Evolutionary conservation across 1,140 invertebrate genomes (phyloP), one percentile per base, ranked within the genome.

Genomic region (Zaprionus ghesquierei): DNA sequence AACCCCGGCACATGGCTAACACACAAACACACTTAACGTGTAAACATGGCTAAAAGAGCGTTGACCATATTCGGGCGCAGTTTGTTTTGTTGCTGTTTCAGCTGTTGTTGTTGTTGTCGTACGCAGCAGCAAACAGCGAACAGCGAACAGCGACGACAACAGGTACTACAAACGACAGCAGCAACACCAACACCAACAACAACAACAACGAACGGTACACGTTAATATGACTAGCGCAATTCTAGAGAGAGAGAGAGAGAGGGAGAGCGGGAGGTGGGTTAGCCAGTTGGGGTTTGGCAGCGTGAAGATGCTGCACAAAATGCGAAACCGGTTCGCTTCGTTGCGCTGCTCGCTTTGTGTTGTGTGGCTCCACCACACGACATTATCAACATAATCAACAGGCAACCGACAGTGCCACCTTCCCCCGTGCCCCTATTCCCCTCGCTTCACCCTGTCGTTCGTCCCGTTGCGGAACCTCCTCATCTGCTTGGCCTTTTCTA

Each of bases 331-430:
- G 81, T 85, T 72, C 23, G 23, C 38, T 54, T 63, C 56, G 79
- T 20, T 46, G 15, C 18, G 41, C 44, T 56, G 31, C 35, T 31
- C 56, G 46, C 15, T 33, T 20, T 55, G 18, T 25, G 50, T 44
- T 27, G 60, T 73, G 50, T 49, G 65, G 33, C n/a, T 68, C 68
- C 35, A 66, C 51, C 64, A 71, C 55, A 66, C 68, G 84, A 89
- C 84, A 87, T 84, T 89, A 87, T 89, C 84, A 89, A 80, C 80
- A 87, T 89, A 89, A 87, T 87, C 84, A 89, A 89, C 79, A 63
- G 77, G 75, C 81, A 46, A 23, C 46, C 25, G 13, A 22, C 50
- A 29, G 9, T 25, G 9, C 25, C 2, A 18, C 46, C 33, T n/a
- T 9, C 15, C 27, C n/a, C 13, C 22, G n/a, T n/a, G 22, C 13